Evolutionary conservation across 2,888 invertebrate species (phyloP), one percentile per base, ranked within the genome.

Genomic region (Drosophila pseudotakahashii): DNA sequence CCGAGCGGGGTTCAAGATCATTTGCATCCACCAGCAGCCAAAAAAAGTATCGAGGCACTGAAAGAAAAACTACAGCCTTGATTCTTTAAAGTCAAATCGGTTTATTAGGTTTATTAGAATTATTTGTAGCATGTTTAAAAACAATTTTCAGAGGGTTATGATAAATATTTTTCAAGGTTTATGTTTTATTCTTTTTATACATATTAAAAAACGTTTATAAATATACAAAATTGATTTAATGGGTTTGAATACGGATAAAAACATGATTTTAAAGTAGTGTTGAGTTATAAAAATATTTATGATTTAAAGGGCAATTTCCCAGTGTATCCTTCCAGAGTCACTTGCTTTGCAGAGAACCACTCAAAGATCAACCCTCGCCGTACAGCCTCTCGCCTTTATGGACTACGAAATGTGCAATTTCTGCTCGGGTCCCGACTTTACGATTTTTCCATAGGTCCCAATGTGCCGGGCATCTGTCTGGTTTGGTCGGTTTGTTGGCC

Each of bases 341-440:
- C 59, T 59, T 45, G 63, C 77, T 75, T 62, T 14, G 16, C 41
- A 9, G 71, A 63, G 72, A 70, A 52, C 41, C 73, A 76, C 81
- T 77, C 79, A 30, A 70, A 69, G 34, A 73, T 55, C 72, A 14
- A 55, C 64, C 50, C 76, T 80, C 70, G 39, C 52, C 51, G n/a
- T 30, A 7, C 53, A 52, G 48, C 16, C 39, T 44, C 72, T 50
- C 19, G 26, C 71, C 68, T 82, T 89, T 80, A 89, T 82, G 78
- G 78, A 85, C 88, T 83, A 70, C 81, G 77, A 79, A 89, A 87
- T 81, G 89, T 88, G 85, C 85, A 85, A 89, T 87, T 83, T 89
- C 73, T 71, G 39, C 51, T 52, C 50, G 53, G 73, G 53, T 72
- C 42, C 47, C 59, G 70, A 54, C 68, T 85, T 85, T 78, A 79